Base-by-base conservation (phyloP, 2,888 invertebrate genomes). In the Epirrhoe tristata region DNA sequence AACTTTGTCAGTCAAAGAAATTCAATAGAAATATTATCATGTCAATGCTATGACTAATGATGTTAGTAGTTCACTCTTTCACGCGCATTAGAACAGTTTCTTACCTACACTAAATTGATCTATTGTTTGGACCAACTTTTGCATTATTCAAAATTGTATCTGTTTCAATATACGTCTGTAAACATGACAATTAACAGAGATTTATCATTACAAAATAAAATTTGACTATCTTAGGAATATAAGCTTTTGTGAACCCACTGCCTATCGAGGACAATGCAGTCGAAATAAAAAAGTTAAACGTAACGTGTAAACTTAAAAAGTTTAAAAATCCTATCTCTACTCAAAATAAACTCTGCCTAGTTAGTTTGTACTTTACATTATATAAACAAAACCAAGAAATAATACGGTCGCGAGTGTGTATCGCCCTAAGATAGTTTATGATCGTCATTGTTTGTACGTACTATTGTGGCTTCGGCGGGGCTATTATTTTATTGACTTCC, bases 401-500 rank as follows among this genome's bases (percentile, higher is more conserved):
- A 36, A 6, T 36, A 62, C 14, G 17, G 69, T 79, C 72, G 76
- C 73, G 56, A 55, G 79, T 77, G 69, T 80, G 77, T 59, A 68
- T 58, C 54, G 58, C 76, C 63, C 68, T 77, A 77, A 81, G 79
- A 80, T 86, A 70, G 83, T 88, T 87, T 88, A 87, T 81, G 85
- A 84, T 75, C 77, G 75, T 83, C 84, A 87, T 86, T 88, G 88
- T 85, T 85, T 81, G 82, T 80, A 79, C 73, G 77, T 77, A 78
- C 77, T 77, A 79, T 83, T 84, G 84, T 84, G 80, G 78, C 74
- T 79, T 72, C 75, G 79, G 77, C 81, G 80, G 69, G 71, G 77
- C 81, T 81, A 86, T 84, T 87, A 84, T 86, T 86, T 88, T 87
- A 88, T 87, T 87, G 87, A 88, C 85, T 87, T 86, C 86, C 87